Evolutionary conservation across 2,797 vertebrate genomes (phyloP).

Genomic region (Sphenopsis melanotis): DNA sequence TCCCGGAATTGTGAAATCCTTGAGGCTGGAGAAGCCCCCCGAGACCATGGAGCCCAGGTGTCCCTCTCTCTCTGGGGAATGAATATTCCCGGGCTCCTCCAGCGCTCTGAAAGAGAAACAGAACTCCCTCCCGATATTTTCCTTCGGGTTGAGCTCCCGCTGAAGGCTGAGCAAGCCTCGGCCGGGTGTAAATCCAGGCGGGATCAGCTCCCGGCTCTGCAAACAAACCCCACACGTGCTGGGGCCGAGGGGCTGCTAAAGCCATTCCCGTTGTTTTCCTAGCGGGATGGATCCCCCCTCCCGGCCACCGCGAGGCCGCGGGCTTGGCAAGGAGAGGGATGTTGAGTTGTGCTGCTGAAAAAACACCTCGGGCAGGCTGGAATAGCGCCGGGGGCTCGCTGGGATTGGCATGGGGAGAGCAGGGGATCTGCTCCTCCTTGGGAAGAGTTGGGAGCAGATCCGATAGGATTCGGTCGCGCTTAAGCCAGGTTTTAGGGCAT

Average conservation of each 20-base stretch:
- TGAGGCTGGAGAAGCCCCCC: neutral
- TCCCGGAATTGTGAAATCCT: neutral
- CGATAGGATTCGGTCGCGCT: accelerated
- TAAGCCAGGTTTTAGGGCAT: accelerated
- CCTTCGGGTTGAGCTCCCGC: neutral
- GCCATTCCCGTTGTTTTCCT: neutral
- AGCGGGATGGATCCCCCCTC: neutral
- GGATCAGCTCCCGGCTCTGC: neutral
- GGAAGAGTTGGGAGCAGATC: neutral
- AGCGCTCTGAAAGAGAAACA: neutral
- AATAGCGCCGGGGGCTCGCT: neutral
- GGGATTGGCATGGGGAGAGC: neutral
- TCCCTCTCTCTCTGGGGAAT: too few species aligned
- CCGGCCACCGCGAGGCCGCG: neutral
- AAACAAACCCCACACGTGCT: neutral
- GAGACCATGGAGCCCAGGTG: accelerated
- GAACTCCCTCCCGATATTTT: neutral
- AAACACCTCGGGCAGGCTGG: neutral
- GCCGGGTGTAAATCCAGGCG: neutral
- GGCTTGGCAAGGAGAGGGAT: neutral
- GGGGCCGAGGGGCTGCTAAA: neutral
- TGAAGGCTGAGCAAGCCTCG: neutral
- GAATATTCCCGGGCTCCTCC: neutral
- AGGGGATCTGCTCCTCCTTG: neutral
- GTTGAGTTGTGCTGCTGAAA: neutral